A percentile compares a stretch with the other conserved stretches of the same genome.
Conservation (phyloP, 1,140 invertebrate species). For the Drosophila teissieri region DNA sequence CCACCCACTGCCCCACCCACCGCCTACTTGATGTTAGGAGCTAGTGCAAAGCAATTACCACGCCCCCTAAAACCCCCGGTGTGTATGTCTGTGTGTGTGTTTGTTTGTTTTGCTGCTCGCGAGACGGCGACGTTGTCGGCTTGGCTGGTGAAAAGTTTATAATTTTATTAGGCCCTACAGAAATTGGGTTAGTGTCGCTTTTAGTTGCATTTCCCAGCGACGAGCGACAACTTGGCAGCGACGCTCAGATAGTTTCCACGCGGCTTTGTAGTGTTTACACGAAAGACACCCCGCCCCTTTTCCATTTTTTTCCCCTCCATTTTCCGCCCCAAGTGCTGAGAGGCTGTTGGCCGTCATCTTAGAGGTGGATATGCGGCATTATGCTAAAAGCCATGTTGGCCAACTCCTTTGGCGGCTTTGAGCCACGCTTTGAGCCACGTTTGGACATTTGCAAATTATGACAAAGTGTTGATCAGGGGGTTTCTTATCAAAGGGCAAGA, state of each 20-base stretch:
- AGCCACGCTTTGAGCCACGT: conserved; percentile 3
- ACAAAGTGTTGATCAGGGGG: not conserved
- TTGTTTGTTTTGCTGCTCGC: conserved; percentile 47
- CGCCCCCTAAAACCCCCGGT: not conserved
- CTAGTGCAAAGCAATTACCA: conserved; percentile 53
- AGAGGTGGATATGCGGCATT: conserved; percentile 25
- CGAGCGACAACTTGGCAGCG: conserved; percentile 57
- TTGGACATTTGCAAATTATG: conserved; percentile 24
- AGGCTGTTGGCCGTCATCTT: conserved; percentile 51
- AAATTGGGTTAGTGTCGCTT: conserved; percentile 74
- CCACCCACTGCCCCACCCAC: conserved; percentile 1
- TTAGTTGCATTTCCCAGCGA: conserved; percentile 56
- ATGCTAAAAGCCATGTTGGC: conserved; percentile 16
- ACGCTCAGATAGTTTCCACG: conserved; percentile 34
- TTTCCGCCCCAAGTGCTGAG: conserved; percentile 17
- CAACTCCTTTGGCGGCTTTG: conserved; percentile 3
- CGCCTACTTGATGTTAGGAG: not conserved
- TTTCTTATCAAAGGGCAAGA: not conserved
- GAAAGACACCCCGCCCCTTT: not conserved
- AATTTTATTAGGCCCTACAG: conserved; percentile 74
- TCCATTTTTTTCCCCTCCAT: not conserved
- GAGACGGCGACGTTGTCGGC: conserved; percentile 32
- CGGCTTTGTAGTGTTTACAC: conserved; percentile 45
- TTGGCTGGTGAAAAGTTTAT: conserved; percentile 63
- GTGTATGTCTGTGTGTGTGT: not conserved